phyloP scores from a whole-genome alignment of 64 coral and sea anemone genomes.

The Montipora foliosa region DNA sequence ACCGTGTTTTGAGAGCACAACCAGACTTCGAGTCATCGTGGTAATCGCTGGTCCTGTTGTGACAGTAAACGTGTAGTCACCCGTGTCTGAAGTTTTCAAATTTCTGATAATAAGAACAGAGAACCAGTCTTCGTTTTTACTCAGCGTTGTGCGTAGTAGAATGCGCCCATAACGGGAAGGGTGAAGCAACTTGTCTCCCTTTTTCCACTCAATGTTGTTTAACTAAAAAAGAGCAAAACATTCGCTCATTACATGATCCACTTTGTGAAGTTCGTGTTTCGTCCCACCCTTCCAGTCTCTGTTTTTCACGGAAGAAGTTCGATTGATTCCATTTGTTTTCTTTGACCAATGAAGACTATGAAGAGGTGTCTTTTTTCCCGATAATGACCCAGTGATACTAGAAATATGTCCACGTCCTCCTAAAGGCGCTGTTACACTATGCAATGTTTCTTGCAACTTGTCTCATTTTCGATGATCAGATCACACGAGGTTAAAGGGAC shows the following conservation, averaged over 20 bases:
- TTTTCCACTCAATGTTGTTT: constrained; percentile 58
- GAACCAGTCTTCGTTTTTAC: constrained; percentile 54
- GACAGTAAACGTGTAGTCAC: constrained; percentile 63
- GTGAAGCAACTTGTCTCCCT: not conserved
- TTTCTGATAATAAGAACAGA: constrained; percentile 42
- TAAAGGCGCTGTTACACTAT: too few species aligned
- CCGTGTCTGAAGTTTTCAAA: constrained; percentile 39
- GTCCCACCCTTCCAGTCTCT: not conserved
- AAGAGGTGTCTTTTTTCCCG: too few species aligned
- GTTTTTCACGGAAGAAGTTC: too few species aligned
- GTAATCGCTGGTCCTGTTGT: constrained; percentile 44
- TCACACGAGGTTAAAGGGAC: too few species aligned
- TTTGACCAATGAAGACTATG: too few species aligned
- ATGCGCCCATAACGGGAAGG: constrained; percentile 50
- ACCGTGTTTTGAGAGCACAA: constrained; percentile 34
- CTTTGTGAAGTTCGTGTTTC: too few species aligned
- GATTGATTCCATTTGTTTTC: too few species aligned
- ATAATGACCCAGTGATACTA: too few species aligned
- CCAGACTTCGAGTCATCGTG: constrained; percentile 36
- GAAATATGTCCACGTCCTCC: too few species aligned
- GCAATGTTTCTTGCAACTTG: too few species aligned
- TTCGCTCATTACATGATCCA: too few species aligned
- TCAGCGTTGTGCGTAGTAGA: constrained; percentile 25
- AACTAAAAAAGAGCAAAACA: not conserved
- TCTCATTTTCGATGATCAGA: too few species aligned